These are phyloP conservation scores for Belonocnema kinseyi DNA, from an alignment of 1,140 invertebrate species.

Conservation along the genomic window DNA sequence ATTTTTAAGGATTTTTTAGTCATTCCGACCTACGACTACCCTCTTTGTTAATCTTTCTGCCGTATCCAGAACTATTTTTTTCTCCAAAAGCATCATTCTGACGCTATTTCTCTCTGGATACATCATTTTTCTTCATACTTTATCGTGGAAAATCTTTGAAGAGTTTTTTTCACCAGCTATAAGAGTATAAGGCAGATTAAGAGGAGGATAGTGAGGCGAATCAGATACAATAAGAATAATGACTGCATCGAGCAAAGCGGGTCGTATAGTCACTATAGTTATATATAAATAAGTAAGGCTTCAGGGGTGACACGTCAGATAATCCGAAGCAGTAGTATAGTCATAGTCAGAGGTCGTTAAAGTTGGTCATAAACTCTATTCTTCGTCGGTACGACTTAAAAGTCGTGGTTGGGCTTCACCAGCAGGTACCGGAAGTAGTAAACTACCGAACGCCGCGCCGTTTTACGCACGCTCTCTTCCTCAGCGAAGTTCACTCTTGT, in stretches of 20 bases:
- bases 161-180: not conserved
- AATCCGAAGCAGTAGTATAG: not conserved
- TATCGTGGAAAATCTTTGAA: not conserved
- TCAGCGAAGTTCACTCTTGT: too few relatives aligned
- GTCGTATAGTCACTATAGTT: not conserved
- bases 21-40: too few relatives aligned
- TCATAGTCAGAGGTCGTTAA: conserved; percentile 8
- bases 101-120: too few relatives aligned
- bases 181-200: not conserved
- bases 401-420: not conserved
- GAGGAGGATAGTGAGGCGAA: not conserved
- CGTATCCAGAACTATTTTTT: too few relatives aligned
- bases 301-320: conserved; percentile 12
- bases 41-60: too few relatives aligned
- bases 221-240: conserved; percentile 31
- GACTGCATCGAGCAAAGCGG: conserved; percentile 1
- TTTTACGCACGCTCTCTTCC: too few relatives aligned
- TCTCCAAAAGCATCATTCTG: too few relatives aligned
- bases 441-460: too few relatives aligned
- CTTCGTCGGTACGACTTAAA: not conserved
- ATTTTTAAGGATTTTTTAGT: too few relatives aligned
- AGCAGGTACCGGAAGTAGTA: too few relatives aligned
- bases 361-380: conserved; percentile 13
- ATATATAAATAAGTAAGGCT: not conserved
- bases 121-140: not conserved